Evolutionary conservation across 2,113 vertebrate genomes (phyloP).

Genomic region (Toxotes jaculatrix): DNA sequence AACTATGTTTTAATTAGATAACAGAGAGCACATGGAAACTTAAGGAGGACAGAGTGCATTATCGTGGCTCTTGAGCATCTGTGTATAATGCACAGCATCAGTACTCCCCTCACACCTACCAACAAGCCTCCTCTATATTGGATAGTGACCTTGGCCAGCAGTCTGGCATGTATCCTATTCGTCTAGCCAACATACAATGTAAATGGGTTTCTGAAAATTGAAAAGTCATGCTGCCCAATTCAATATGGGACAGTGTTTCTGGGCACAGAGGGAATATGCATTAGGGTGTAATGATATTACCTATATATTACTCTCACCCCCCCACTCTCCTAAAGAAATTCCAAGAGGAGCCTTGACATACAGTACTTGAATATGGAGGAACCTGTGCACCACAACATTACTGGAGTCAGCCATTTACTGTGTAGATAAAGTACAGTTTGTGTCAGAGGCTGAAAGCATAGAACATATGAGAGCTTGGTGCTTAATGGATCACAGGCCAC

Average conservation of each 20-base stretch:
- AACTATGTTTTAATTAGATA: background rate
- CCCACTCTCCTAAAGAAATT: conserved; percentile 26
- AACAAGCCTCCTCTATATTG: conserved; percentile 47
- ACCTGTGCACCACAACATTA: background rate
- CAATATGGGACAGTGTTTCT: conserved; percentile 60
- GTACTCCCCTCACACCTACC: conserved; percentile 62
- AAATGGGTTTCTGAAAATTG: conserved; percentile 80
- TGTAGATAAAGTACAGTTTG: conserved; percentile 11
- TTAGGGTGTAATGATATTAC: conserved; percentile 75
- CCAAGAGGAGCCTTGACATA: conserved; percentile 24
- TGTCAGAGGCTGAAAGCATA: background rate
- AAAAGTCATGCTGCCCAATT: conserved; percentile 78
- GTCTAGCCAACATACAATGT: conserved; percentile 69
- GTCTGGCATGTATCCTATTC: conserved; percentile 60
- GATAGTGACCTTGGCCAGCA: conserved; percentile 64
- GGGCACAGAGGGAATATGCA: conserved; percentile 60
- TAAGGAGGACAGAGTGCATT: conserved; percentile 2
- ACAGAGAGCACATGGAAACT: background rate
- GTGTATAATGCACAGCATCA: conserved; percentile 49
- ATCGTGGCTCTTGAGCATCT: background rate
- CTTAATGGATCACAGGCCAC: conserved; percentile 17
- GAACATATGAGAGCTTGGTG: background rate
- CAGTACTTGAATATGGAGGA: conserved; percentile 11
- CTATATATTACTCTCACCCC: conserved; percentile 20
- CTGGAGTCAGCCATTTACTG: background rate